Base-by-base conservation (phyloP, 2,888 invertebrate species). In the Synanthedon andrenaeformis region DNA sequence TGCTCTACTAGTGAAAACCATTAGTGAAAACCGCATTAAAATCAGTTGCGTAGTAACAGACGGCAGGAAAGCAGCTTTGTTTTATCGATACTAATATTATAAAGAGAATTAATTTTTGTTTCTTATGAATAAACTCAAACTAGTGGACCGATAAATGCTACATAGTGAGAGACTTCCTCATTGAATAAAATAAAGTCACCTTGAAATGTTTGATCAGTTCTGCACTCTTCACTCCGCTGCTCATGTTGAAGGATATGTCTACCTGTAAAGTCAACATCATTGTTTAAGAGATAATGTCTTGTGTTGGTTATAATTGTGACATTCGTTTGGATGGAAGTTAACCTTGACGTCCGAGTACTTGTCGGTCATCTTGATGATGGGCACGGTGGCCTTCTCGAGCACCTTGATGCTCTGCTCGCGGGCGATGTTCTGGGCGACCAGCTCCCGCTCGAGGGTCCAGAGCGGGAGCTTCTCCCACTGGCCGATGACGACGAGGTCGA, bases 231-330 rank as follows among this genome's bases (percentile, higher is more conserved):
- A 99, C 96, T 56, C 98, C 98, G 83, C 97, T 98, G 80, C 93
- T 95, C 95, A 98, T 98, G 87, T 99, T 99, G 89, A 99, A 99
- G 70, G 98, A 98, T 78, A 99, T 99, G 89, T 99, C 99, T 70
- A 97, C 86, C 86, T 86, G 81, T 8, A 59, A 28, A 45, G 11
- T 12, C 5, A 51, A 17, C 13, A 19, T n/a, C n/a, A n/a, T n/a
- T n/a, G n/a, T n/a, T n/a, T n/a, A n/a, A n/a, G n/a, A n/a, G n/a
- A n/a, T n/a, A n/a, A n/a, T n/a, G n/a, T n/a, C n/a, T n/a, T 35
- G 8, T 8, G 35, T n/a, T n/a, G n/a, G n/a, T n/a, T n/a, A n/a
- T 10, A 35, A 35, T 10, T 35, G 35, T 28, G 35, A 35, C 8
- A 35, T 35, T 23, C 1, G 23, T 23, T 23, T 23, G 23, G 23